These are phyloP conservation scores for Macrosteles quadrilineatus DNA, from an alignment of 1,140 invertebrate genomes.

Conservation along the genomic window DNA sequence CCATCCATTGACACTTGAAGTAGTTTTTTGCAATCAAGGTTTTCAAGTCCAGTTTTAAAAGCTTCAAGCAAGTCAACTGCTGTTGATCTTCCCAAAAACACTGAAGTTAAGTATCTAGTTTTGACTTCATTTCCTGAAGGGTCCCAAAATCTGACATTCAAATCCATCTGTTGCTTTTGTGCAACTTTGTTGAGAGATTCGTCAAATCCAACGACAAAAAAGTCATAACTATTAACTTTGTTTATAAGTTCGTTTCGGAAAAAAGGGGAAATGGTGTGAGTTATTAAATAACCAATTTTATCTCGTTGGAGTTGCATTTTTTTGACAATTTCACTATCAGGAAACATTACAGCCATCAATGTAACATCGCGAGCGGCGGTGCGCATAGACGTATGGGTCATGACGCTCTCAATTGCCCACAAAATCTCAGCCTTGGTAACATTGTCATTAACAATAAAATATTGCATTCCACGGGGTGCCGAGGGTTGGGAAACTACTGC, in stretches of 20 bases:
- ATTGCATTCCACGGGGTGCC: too few species aligned
- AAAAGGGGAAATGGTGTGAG: neutral
- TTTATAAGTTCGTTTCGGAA: neutral
- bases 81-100: slow-evolving; percentile 33
- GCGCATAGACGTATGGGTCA: neutral
- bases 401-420: neutral
- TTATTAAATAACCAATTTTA: neutral
- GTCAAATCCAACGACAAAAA: slow-evolving; percentile 38
- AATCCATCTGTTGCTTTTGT: slow-evolving; percentile 33
- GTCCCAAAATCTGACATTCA: slow-evolving; percentile 35
- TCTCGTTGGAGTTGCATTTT: neutral
- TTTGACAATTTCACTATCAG: neutral
- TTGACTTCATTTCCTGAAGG: slow-evolving; percentile 29
- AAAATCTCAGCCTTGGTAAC: slow-evolving; percentile 12
- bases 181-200: slow-evolving; percentile 39
- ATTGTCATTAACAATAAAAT: neutral
- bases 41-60: slow-evolving; percentile 21
- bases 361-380: neutral
- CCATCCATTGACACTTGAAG: slow-evolving; percentile 31
- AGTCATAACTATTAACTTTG: neutral
- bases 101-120: slow-evolving; percentile 37
- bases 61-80: slow-evolving; percentile 34
- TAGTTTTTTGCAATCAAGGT: slow-evolving; percentile 17
- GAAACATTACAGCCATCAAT: neutral
- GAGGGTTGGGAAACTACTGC: too few species aligned